These are phyloP conservation scores for Eubasilissa regina DNA, from an alignment of 1,140 invertebrate species.

Conservation along the genomic window DNA sequence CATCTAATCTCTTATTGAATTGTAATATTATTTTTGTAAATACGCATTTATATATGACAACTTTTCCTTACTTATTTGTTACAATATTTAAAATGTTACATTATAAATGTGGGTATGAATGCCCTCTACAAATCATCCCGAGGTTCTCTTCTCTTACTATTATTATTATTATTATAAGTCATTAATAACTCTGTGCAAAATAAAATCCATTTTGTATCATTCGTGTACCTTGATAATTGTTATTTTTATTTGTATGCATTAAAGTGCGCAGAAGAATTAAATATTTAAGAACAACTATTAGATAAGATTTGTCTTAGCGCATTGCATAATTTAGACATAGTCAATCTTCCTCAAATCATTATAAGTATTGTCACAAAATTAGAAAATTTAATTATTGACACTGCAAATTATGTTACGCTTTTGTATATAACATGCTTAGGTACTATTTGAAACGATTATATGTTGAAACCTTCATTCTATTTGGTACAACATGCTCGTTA, in stretches of 20 bases:
- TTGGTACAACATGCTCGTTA: constrained; percentile 27
- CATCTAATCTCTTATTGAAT: constrained; percentile 47
- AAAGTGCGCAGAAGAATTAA: constrained; percentile 10
- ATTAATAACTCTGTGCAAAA: neutral
- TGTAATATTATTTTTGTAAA: constrained; percentile 12
- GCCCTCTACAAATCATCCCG: constrained; percentile 13
- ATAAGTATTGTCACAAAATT: constrained; percentile 23
- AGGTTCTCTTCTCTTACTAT: neutral
- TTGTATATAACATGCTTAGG: constrained; percentile 5
- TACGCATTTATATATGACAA: constrained; percentile 32
- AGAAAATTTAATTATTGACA: neutral
- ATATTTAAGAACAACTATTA: constrained; percentile 34
- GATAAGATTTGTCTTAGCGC: constrained; percentile 18
- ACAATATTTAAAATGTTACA: no score
- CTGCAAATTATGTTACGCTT: neutral
- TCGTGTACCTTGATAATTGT: constrained; percentile 49
- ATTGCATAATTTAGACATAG: constrained; percentile 10
- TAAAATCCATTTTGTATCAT: constrained; percentile 23
- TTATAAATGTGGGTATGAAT: neutral
- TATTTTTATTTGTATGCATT: constrained; percentile 36
- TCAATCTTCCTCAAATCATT: constrained; percentile 9
- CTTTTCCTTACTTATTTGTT: neutral
- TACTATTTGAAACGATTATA: neutral
- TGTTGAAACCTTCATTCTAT: constrained; percentile 8
- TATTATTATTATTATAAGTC: constrained; percentile 18